Percentiles rank a stretch among this genome's conserved stretches.
Conservation (phyloP, 1,140 invertebrate species). For the Chymomyza costata region DNA sequence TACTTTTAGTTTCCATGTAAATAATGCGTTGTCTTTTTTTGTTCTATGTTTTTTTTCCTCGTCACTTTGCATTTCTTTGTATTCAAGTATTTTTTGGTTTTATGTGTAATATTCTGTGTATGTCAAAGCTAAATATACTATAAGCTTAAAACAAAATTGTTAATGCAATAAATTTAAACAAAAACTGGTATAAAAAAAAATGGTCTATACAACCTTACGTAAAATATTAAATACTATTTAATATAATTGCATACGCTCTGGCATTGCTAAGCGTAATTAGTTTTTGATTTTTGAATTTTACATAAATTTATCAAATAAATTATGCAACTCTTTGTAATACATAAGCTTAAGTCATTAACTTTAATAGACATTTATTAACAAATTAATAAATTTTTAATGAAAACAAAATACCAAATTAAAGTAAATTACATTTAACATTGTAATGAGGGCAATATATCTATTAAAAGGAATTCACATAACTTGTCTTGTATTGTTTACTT, state of each 20-base stretch:
- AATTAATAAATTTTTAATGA: conserved; percentile 49
- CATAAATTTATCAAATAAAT: conserved; percentile 9
- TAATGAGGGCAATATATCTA: too few species aligned
- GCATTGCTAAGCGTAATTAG: background rate
- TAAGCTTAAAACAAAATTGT: conserved; percentile 14
- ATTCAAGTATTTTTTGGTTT: conserved; percentile 30
- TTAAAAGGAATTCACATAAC: too few species aligned
- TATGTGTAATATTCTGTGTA: conserved; percentile 6
- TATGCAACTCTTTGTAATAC: conserved; percentile 44
- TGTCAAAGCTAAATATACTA: conserved; percentile 18
- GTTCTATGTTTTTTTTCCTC: conserved; percentile 31
- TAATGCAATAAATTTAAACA: conserved; percentile 8
- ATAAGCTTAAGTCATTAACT: conserved; percentile 64
- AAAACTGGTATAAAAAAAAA: conserved; percentile 7
- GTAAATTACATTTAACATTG: too few species aligned
- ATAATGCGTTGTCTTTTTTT: conserved; percentile 39
- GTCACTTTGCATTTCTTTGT: conserved; percentile 22
- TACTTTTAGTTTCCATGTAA: conserved; percentile 39
- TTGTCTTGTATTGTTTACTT: too few species aligned
- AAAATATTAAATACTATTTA: too few species aligned
- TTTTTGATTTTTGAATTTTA: conserved; percentile 1
- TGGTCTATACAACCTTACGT: too few species aligned
- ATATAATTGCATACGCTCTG: too few species aligned
- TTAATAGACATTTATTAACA: conserved; percentile 44
- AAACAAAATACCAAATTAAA: too few species aligned